Evolutionary conservation across 2,888 invertebrate genomes (phyloP), one percentile per base, ranked within the genome.

Genomic region (Apamea anceps): DNA sequence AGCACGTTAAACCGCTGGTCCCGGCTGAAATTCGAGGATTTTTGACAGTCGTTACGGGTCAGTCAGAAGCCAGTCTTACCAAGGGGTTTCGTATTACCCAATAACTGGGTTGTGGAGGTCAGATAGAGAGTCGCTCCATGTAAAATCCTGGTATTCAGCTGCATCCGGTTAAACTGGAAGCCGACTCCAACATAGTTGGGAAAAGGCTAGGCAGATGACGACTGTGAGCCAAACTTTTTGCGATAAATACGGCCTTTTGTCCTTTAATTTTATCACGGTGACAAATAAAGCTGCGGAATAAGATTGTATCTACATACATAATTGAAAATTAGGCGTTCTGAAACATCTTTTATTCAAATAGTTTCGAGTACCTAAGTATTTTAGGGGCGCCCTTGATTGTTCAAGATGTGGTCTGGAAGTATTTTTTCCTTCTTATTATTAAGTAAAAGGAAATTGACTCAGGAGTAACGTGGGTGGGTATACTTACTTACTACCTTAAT

Each of bases 281-380:
- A 85, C 80, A 87, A 89, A 87, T 75, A 89, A 66, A 80, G 37
- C 37, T 63, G 65, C 62, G 25, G 48, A 80, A 80, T 81, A 76
- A 88, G 75, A 71, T 76, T 77, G 15, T 76, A 67, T 73, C 62
- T 75, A 62, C 78, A 82, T 80, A 78, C 57, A 21, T 86, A 84
- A 84, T 87, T 87, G 75, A 68, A 79, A 81, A 81, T 84, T 81
- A 78, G 68, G 70, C 65, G 66, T 70, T 74, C 74, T 42, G 74
- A 72, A 72, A 66, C 71, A 86, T 86, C 57, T 88, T 85, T 85
- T 86, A 85, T 88, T 88, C 86, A 85, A 82, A 88, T 85, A 82
- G 76, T 82, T 85, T 42, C 7, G 45, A 72, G 42, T 60, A 57
- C 25, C 25, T 57, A 72, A 70, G 72, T 73, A 74, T 68, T 83